A percentile compares a stretch with the other conserved stretches of the same genome.
phyloP scores from a whole-genome alignment of 2,888 invertebrate genomes.

The Conomelus anceps region DNA sequence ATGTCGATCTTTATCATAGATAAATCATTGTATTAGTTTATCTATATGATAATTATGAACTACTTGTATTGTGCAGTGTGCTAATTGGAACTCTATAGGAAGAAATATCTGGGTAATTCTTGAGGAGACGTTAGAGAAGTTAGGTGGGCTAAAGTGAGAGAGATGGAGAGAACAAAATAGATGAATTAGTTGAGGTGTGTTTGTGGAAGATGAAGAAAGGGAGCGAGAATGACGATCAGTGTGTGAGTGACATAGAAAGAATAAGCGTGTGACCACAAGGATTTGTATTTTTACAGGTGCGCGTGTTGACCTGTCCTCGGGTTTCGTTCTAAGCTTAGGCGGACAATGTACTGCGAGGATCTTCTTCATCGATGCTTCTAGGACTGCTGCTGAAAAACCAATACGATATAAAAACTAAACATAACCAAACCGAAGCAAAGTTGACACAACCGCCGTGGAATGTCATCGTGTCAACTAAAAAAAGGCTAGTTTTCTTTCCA shows the following conservation, averaged over 20 bases:
- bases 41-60: too few relatives aligned
- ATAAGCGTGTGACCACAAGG: background rate
- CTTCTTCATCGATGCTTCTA: background rate
- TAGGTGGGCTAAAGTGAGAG: background rate
- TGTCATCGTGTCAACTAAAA: background rate
- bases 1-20: too few relatives aligned
- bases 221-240: background rate
- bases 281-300: background rate
- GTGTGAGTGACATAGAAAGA: background rate
- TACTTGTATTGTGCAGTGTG: background rate
- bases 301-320: background rate
- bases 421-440: background rate
- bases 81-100: too few relatives aligned
- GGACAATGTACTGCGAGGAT: too few relatives aligned
- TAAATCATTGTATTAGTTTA: too few relatives aligned
- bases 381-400: background rate
- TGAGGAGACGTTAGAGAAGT: background rate
- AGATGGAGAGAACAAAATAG: background rate
- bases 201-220: background rate
- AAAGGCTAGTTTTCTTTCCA: background rate
- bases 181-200: background rate
- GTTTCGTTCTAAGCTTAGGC: background rate
- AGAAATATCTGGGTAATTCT: background rate
- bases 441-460: background rate
- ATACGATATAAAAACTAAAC: background rate